Percentiles rank a stretch among this genome's conserved stretches.
phyloP scores from a whole-genome alignment of 1,140 invertebrate species.

The Apis cerana region DNA sequence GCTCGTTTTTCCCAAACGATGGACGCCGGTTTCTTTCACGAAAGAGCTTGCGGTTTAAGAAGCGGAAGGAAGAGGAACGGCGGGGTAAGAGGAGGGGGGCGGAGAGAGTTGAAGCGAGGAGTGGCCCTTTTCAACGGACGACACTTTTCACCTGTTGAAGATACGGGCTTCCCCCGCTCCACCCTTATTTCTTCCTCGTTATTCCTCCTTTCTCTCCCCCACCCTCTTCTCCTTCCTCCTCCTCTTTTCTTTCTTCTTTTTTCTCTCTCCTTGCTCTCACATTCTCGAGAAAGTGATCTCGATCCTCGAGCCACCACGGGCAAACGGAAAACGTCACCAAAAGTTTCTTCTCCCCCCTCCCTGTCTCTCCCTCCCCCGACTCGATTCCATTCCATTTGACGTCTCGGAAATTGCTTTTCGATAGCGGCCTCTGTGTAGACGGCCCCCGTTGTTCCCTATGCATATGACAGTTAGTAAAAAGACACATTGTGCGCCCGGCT shows the following conservation, averaged over 20 bases:
- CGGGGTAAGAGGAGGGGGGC: neutral
- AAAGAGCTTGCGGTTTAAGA: constrained; percentile 63
- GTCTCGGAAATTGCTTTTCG: constrained; percentile 72
- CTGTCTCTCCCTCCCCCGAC: constrained; percentile 31
- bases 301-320: neutral
- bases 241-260: constrained; percentile 14
- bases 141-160: constrained; percentile 71
- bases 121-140: constrained; percentile 60
- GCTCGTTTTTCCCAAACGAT: constrained; percentile 19
- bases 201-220: neutral
- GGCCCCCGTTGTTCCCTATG: constrained; percentile 66
- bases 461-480: constrained; percentile 65
- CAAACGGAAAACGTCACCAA: constrained; percentile 36
- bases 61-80: constrained; percentile 58
- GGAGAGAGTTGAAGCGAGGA: constrained; percentile 39
- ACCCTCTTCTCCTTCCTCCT: neutral
- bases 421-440: constrained; percentile 57
- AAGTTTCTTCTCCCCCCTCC: constrained; percentile 52
- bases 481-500: constrained; percentile 46
- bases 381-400: constrained; percentile 67
- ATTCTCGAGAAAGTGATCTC: constrained; percentile 53
- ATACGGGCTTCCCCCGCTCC: constrained; percentile 43
- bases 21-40: constrained; percentile 45
- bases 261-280: constrained; percentile 21
- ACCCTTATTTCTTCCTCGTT: constrained; percentile 18